Conservation (phyloP, 2,888 invertebrate genomes). For the Xanthia togata region DNA sequence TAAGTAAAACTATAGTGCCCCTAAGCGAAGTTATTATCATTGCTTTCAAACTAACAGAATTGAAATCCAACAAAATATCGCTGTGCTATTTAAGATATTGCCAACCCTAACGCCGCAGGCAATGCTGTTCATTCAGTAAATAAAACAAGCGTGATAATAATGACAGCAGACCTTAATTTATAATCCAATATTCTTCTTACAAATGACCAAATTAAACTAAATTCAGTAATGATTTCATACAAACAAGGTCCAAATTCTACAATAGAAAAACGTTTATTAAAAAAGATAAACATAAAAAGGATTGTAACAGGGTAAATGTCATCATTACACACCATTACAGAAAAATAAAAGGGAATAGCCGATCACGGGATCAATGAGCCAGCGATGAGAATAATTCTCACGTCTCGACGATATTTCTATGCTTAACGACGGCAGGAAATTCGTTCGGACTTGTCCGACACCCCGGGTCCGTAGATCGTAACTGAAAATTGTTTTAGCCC, state of each 20-base stretch:
- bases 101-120: constrained; percentile 32
- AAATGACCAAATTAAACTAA: not conserved
- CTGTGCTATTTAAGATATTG: constrained; percentile 48
- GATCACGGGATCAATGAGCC: constrained; percentile 62
- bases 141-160: constrained; percentile 44
- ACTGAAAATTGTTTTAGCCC: constrained; percentile 86
- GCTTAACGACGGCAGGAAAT: constrained; percentile 80
- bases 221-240: not conserved
- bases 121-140: constrained; percentile 35
- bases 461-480: constrained; percentile 75
- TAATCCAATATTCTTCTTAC: constrained; percentile 6
- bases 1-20: constrained; percentile 54
- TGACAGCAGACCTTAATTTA: constrained; percentile 27
- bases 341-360: constrained; percentile 61
- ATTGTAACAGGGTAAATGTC: constrained; percentile 58
- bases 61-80: constrained; percentile 55
- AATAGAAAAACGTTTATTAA: constrained; percentile 33
- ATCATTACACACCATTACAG: constrained; percentile 63
- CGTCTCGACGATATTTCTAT: constrained; percentile 84
- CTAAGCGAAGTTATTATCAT: constrained; percentile 57
- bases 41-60: constrained; percentile 44
- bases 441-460: constrained; percentile 76
- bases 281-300: constrained; percentile 52
- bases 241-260: constrained; percentile 14
- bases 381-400: constrained; percentile 71